Evolutionary conservation across 2,113 vertebrate genomes (phyloP).

Genomic region (Ancistrus triradiatus): DNA sequence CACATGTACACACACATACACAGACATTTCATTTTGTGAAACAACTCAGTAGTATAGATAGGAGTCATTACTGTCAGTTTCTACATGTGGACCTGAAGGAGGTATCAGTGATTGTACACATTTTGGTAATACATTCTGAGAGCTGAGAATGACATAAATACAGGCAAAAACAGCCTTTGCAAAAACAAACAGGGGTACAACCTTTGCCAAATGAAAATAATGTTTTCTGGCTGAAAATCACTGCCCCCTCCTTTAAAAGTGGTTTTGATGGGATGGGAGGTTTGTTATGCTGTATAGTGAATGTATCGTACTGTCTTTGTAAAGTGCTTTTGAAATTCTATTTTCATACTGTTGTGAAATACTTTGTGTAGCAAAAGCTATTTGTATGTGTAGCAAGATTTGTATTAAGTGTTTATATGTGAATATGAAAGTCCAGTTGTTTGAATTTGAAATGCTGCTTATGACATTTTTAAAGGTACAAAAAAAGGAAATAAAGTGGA

Average conservation of each 20-base stretch:
- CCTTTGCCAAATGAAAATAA: too few species aligned
- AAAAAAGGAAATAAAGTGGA: constrained; percentile 21
- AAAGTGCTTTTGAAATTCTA: constrained; percentile 99
- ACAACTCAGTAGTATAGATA: constrained; percentile 29
- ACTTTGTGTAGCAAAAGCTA: constrained; percentile 83
- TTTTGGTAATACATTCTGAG: too few species aligned
- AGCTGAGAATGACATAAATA: too few species aligned
- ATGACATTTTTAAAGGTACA: constrained; percentile 21
- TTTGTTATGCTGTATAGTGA: constrained; percentile 95
- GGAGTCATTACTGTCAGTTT: constrained; percentile 35
- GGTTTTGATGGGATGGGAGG: constrained; percentile 57
- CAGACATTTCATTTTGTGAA: background rate
- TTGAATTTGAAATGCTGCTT: constrained; percentile 89
- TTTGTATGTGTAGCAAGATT: constrained; percentile 74
- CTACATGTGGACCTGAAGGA: constrained; percentile 23
- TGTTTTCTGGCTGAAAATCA: too few species aligned
- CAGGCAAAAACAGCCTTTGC: too few species aligned
- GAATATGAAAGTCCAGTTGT: constrained; percentile 24
- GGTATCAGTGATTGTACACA: too few species aligned
- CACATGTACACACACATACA: background rate
- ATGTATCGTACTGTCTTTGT: constrained; percentile 94
- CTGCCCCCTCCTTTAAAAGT: too few species aligned
- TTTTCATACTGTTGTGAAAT: constrained; percentile 91
- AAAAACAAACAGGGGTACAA: too few species aligned
- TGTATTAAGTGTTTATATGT: constrained; percentile 29